Percentiles rank a stretch among this genome's conserved stretches.
These are phyloP conservation scores for Grus americana DNA, from an alignment of 2,113 vertebrate species.

Conservation along the genomic window DNA sequence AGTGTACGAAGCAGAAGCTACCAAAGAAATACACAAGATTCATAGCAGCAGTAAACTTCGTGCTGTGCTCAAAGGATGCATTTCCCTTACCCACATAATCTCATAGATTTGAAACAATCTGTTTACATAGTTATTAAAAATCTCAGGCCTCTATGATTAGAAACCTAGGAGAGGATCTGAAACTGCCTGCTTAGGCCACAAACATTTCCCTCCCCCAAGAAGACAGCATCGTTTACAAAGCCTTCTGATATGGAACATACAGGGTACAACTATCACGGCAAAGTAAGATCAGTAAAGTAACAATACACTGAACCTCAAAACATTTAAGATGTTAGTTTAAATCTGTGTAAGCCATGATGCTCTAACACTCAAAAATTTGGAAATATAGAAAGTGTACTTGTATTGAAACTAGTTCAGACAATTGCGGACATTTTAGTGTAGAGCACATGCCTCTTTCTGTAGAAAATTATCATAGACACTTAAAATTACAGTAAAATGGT, in stretches of 20 bases:
- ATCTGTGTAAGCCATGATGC: background rate
- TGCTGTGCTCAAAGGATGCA: background rate
- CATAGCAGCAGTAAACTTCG: background rate
- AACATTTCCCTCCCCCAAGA: background rate
- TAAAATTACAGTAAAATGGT: background rate
- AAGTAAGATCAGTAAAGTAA: background rate
- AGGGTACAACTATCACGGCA: background rate
- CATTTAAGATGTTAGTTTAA: background rate
- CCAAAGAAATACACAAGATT: slow-evolving; percentile 12
- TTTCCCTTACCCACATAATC: background rate
- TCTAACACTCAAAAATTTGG: background rate
- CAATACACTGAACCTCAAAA: background rate
- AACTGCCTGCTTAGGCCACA: background rate
- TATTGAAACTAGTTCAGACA: background rate
- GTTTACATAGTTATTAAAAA: background rate
- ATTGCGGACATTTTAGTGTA: background rate
- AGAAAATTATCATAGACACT: background rate
- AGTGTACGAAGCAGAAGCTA: background rate
- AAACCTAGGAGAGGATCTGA: background rate
- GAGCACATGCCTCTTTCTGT: background rate
- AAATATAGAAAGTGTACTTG: background rate
- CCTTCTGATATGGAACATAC: background rate
- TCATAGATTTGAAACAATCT: background rate
- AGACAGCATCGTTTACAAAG: background rate
- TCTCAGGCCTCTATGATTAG: background rate